A percentile compares a stretch with the other conserved stretches of the same genome.
Evolutionary conservation across 2,797 vertebrate species (phyloP).

Genomic region (Hydrocynus forskahlii): DNA sequence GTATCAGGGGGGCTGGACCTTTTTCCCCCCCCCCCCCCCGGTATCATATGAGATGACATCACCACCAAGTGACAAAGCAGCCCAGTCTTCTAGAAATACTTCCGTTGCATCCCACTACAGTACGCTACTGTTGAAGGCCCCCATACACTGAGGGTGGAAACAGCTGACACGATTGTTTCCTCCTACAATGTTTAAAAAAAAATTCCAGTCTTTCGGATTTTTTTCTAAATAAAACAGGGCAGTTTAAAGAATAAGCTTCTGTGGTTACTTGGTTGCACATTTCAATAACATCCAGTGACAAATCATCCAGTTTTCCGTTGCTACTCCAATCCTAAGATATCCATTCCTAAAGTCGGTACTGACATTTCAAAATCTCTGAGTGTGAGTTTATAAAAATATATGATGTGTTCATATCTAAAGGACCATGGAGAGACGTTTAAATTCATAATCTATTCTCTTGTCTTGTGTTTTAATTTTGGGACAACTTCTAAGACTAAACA

Average conservation of each 20-base stretch:
- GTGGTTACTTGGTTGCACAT: not conserved
- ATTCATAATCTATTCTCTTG: too few relatives aligned
- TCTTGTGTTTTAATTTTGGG: too few relatives aligned
- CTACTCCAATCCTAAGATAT: not conserved
- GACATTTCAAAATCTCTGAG: too few relatives aligned
- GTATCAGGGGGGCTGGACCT: too few relatives aligned
- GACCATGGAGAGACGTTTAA: too few relatives aligned
- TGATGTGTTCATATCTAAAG: too few relatives aligned
- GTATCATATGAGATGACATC: constrained; percentile 10
- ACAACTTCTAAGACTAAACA: too few relatives aligned
- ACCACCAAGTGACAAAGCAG: constrained; percentile 10
- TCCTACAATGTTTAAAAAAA: not conserved
- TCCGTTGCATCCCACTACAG: not conserved
- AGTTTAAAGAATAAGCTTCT: not conserved
- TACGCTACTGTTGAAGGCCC: constrained; percentile 1
- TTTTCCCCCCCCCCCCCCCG: too few relatives aligned
- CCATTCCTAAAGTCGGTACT: too few relatives aligned
- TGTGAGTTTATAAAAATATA: too few relatives aligned
- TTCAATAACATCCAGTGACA: not conserved
- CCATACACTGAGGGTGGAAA: not conserved
- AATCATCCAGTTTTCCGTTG: not conserved
- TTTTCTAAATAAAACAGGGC: not conserved
- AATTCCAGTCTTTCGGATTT: not conserved
- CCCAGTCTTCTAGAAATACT: not conserved
- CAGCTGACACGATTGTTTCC: not conserved